Evolutionary conservation across 1,140 invertebrate species (phyloP), one percentile per base, ranked within the genome.

Genomic region (Olivierus martensii): DNA sequence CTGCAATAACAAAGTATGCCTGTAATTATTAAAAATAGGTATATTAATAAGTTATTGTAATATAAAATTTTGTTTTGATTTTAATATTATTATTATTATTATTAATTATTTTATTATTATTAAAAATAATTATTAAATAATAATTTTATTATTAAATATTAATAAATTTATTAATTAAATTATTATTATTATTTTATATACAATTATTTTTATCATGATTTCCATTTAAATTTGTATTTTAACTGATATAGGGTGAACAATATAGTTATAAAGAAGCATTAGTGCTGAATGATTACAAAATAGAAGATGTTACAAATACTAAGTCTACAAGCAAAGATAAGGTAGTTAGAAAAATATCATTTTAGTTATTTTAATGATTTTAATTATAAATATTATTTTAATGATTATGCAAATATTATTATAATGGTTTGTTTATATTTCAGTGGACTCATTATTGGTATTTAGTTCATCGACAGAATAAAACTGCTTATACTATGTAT

Each of bases 201-300:
- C n/a, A n/a, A n/a, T n/a, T n/a, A n/a, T n/a, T n/a, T n/a, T n/a
- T n/a, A n/a, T n/a, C n/a, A n/a, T n/a, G n/a, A n/a, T n/a, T n/a
- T n/a, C n/a, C n/a, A n/a, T 34, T 49, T 5, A 49, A 37, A 15
- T 18, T 19, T 50, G 36, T 54, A 18, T 51, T 11, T 51, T 46
- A 42, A 43, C 42, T 46, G 58, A 68, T 71, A 44, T 66, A 86
- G 82, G 84, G 89, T 53, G 89, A 93, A 64, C 86, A 91, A 63
- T 96, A 93, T 69, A 87, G 82, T 63, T 95, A 82, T 71, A 84
- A 90, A 54, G 82, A 88, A 64, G 86, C 83, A 14, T 75, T 96
- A 37, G 77, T 81, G 50, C 72, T 97, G 44, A 77, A 80, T 47
- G 84, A 94, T 62, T 96, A 84, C 71, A 80, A 81, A 52, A 76